Conservation (phyloP, 1,140 invertebrate genomes). For the Heliconius melpomene region DNA sequence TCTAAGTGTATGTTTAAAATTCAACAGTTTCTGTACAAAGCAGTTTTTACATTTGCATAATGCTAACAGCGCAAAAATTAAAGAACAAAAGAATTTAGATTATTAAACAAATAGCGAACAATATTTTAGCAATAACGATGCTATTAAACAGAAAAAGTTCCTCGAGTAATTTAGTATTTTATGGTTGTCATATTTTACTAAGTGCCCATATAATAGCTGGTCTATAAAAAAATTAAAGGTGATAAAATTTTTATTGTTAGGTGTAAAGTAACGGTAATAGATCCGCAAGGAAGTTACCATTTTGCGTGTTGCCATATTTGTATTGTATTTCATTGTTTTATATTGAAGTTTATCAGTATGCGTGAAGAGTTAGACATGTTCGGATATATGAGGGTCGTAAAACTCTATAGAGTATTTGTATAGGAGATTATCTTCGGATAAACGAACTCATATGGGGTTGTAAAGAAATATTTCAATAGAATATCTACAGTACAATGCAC, state of each 20-base stretch:
- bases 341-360: slow-evolving; percentile 42
- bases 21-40: not conserved
- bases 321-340: slow-evolving; percentile 39
- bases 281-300: slow-evolving; percentile 38
- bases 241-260: slow-evolving; percentile 27
- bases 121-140: not conserved
- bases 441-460: not conserved
- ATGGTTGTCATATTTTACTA: not conserved
- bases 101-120: not conserved
- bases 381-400: slow-evolving; percentile 4
- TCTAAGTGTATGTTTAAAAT: not conserved
- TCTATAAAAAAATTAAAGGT: not conserved
- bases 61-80: not conserved
- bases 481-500: not conserved
- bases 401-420: slow-evolving; percentile 1
- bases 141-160: not conserved
- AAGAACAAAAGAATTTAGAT: not conserved
- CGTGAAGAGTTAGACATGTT: slow-evolving; percentile 22
- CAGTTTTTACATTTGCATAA: not conserved
- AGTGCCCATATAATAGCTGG: not conserved
- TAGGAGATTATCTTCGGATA: slow-evolving; percentile 6
- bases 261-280: slow-evolving; percentile 31
- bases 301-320: slow-evolving; percentile 34
- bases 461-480: not conserved
- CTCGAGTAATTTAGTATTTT: not conserved